A percentile compares a stretch with the other conserved stretches of the same genome.
phyloP scores from a whole-genome alignment of 2,888 invertebrate genomes.

The Acanthosepion lycidas region DNA sequence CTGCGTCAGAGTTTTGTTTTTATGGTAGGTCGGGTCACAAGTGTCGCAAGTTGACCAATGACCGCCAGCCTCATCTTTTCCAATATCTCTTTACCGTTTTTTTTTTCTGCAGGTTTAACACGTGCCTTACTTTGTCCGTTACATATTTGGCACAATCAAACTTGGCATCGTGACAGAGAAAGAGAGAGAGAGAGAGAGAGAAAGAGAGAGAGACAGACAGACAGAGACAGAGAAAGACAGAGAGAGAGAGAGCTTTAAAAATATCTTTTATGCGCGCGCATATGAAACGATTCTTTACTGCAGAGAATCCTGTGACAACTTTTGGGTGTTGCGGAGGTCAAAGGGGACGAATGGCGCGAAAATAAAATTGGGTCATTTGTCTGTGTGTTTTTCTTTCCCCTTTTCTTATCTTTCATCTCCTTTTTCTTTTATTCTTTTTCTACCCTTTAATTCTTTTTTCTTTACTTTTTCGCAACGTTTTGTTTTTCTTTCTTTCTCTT shows the following conservation, averaged over 20 bases:
- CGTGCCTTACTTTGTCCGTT: not conserved
- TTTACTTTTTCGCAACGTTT: too few species aligned
- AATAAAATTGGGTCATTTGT: too few species aligned
- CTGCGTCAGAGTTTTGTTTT: not conserved
- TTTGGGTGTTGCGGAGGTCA: not conserved
- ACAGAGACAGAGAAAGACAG: too few species aligned
- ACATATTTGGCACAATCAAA: too few species aligned
- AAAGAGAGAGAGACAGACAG: too few species aligned
- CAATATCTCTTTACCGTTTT: not conserved
- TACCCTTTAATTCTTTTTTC: too few species aligned
- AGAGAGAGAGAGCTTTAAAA: not conserved
- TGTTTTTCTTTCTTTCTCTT: too few species aligned
- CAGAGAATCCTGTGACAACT: not conserved
- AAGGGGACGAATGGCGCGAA: not conserved
- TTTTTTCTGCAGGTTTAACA: not conserved
- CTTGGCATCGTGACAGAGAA: too few species aligned
- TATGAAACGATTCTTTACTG: not conserved
- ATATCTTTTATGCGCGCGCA: not conserved
- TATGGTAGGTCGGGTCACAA: not conserved
- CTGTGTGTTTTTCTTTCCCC: too few species aligned
- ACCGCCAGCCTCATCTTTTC: not conserved
- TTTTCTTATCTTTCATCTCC: too few species aligned
- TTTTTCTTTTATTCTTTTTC: too few species aligned
- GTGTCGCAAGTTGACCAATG: not conserved
- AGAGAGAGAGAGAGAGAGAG: not conserved